phyloP scores from a whole-genome alignment of 2,888 invertebrate species.

The Hybos culiciformis region DNA sequence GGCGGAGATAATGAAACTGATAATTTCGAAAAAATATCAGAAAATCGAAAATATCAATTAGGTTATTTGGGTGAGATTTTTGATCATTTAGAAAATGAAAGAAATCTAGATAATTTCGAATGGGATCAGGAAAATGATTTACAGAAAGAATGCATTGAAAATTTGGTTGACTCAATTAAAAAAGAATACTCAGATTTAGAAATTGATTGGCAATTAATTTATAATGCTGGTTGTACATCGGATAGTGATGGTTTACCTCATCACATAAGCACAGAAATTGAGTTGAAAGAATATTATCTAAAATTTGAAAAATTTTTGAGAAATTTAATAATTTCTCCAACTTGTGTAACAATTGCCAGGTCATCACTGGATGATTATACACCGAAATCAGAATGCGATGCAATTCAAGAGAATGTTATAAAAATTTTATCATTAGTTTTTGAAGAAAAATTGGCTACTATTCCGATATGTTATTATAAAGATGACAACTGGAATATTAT shows the following conservation, averaged over 20 bases:
- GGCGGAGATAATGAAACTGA: slow-evolving; percentile 37
- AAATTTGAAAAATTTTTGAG: slow-evolving; percentile 45
- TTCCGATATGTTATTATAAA: slow-evolving; percentile 30
- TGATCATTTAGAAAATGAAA: slow-evolving; percentile 46
- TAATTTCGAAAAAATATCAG: slow-evolving; percentile 38
- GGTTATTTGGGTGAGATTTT: slow-evolving; percentile 53
- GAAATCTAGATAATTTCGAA: slow-evolving; percentile 39
- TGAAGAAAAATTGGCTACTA: slow-evolving; percentile 25
- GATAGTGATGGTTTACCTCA: slow-evolving; percentile 74
- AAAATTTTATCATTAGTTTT: slow-evolving; percentile 39
- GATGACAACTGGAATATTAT: slow-evolving; percentile 34
- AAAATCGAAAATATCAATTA: slow-evolving; percentile 48
- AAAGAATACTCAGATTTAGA: slow-evolving; percentile 44
- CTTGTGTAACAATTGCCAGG: slow-evolving; percentile 62
- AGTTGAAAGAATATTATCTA: slow-evolving; percentile 49
- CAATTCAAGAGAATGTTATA: slow-evolving; percentile 57
- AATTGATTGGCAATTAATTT: slow-evolving; percentile 67
- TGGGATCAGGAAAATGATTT: slow-evolving; percentile 21
- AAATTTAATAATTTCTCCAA: slow-evolving; percentile 44
- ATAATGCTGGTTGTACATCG: slow-evolving; percentile 77
- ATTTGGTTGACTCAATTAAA: slow-evolving; percentile 40
- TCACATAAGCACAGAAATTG: slow-evolving; percentile 57
- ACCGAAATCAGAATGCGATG: slow-evolving; percentile 67
- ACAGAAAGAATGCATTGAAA: too few species aligned
- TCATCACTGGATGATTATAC: slow-evolving; percentile 85